Conservation (phyloP, 2,113 vertebrate genomes). For the Xenopus laevis region DNA sequence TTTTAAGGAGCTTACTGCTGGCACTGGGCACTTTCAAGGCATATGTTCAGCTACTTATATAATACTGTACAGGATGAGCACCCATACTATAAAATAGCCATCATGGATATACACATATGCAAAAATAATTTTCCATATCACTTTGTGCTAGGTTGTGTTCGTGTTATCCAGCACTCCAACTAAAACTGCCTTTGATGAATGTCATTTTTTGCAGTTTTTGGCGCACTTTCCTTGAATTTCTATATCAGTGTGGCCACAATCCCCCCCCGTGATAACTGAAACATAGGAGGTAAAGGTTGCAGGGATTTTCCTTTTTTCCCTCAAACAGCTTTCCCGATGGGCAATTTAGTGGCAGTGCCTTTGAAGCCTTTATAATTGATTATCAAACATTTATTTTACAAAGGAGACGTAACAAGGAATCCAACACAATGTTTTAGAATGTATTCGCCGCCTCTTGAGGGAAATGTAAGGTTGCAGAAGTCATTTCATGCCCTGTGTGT, state of each 20-base stretch:
- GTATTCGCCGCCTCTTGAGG: slow-evolving; percentile 67
- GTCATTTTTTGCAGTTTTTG: slow-evolving; percentile 32
- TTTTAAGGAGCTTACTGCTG: too few relatives aligned
- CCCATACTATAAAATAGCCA: too few relatives aligned
- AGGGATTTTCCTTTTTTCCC: slow-evolving; percentile 34
- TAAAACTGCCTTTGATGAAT: slow-evolving; percentile 16
- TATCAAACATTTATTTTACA: slow-evolving; percentile 66
- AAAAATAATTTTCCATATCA: too few relatives aligned
- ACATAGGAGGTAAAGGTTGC: slow-evolving; percentile 49
- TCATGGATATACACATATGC: too few relatives aligned
- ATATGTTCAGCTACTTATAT: too few relatives aligned
- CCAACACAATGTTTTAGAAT: slow-evolving; percentile 65
- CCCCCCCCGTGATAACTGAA: slow-evolving; percentile 49
- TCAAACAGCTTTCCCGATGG: slow-evolving; percentile 50
- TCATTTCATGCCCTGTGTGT: slow-evolving; percentile 78
- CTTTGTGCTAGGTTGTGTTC: too few relatives aligned
- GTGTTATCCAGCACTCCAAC: too few relatives aligned
- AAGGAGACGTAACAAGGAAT: slow-evolving; percentile 61
- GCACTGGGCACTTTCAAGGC: too few relatives aligned
- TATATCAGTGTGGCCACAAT: slow-evolving; percentile 44
- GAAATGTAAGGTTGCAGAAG: slow-evolving; percentile 73
- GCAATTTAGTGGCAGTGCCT: slow-evolving; percentile 56
- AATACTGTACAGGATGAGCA: too few relatives aligned
- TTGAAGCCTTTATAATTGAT: slow-evolving; percentile 63
- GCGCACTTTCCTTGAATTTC: slow-evolving; percentile 37